phyloP scores from a whole-genome alignment of 2,797 vertebrate species.

The Rhinogobio ventralis region DNA sequence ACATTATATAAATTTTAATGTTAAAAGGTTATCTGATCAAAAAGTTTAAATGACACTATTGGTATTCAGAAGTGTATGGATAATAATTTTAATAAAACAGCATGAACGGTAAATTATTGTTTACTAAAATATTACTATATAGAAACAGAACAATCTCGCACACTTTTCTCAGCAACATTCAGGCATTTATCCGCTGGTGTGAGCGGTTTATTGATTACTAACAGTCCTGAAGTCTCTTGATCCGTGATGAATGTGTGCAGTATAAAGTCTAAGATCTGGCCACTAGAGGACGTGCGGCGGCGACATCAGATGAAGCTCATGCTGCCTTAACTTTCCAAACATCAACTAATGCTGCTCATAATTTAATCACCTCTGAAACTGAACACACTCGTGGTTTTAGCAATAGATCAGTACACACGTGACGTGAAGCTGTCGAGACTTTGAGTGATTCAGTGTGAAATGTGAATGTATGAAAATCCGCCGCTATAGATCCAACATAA shows the following conservation, averaged over 20 bases:
- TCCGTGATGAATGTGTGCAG: neutral
- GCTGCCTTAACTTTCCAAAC: neutral
- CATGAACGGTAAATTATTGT: neutral
- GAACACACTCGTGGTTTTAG: neutral
- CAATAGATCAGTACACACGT: neutral
- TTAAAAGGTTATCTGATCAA: neutral
- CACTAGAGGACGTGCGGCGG: slow-evolving; percentile 12
- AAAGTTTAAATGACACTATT: neutral
- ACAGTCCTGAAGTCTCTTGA: neutral
- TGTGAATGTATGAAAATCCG: slow-evolving; percentile 35
- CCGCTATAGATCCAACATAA: slow-evolving; percentile 26
- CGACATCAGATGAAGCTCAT: neutral
- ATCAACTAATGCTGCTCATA: neutral
- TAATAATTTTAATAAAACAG: neutral
- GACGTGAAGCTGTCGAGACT: too few relatives aligned
- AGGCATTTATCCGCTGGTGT: neutral
- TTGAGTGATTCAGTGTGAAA: neutral
- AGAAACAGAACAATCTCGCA: neutral
- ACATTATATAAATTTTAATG: too few relatives aligned
- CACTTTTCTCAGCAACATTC: too few relatives aligned
- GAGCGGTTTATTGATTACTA: too few relatives aligned
- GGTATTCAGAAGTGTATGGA: neutral
- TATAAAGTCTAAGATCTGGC: neutral
- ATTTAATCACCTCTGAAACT: neutral
- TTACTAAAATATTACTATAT: neutral